Base-by-base conservation (phyloP, 2,888 invertebrate genomes). In the Lasioglossum vierecki region DNA sequence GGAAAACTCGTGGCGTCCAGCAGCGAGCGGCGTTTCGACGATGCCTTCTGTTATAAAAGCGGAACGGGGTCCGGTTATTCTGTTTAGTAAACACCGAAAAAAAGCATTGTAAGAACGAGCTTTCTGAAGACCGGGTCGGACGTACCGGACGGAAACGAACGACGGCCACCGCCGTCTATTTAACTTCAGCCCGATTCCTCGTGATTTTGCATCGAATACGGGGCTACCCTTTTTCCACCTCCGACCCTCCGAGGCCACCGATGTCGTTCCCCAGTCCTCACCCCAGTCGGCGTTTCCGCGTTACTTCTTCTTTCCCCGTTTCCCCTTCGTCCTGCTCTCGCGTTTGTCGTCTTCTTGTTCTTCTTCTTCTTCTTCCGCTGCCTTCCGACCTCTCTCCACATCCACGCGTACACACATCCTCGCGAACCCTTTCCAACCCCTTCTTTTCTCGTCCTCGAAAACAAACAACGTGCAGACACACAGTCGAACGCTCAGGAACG, bases 391-490 rank as follows among this genome's bases (percentile, higher is more conserved):
- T 57, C 57, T 57, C n/a, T n/a, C 57, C 57, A 57, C 57, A 11
- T 1, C n/a, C 57, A n/a, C n/a, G 4, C n/a, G 11, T 11, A n/a
- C 57, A n/a, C 18, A 30, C 63, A 63, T 1, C 18, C 8, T 15
- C 30, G 30, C 63, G 8, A 18, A 39, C 68, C 68, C 68, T 68
- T 35, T 4, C 41, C 70, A 70, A 70, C 76, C 79, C 39, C 74
- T 57, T 46, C 77, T 66, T 49, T 76, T 57, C 83, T 79, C 77
- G 80, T 82, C 79, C 82, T 79, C 84, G 89, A 91, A 92, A 90
- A 91, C 91, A 92, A 92, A 91, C 91, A 91, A 84, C 90, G 85
- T 88, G 83, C 88, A 83, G 86, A 90, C 86, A 80, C 83, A 88
- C 84, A 86, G 83, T 84, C 79, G 82, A 82, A 80, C 83, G 80